Conservation (phyloP, 2,797 vertebrate species). For the Acropternis orthonyx region DNA sequence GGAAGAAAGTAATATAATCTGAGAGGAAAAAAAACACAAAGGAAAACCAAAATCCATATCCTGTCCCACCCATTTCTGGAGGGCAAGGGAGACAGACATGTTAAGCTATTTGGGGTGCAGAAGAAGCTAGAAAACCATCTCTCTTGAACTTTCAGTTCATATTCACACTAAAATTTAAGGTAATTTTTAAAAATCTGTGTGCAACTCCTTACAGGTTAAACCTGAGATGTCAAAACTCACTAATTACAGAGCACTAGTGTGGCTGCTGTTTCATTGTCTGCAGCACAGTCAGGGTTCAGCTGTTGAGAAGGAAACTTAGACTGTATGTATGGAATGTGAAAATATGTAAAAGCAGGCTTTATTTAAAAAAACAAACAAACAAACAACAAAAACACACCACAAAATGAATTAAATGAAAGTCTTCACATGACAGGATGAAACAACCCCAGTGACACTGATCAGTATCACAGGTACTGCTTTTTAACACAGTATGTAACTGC, state of each 20-base stretch:
- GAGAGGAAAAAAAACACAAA: background rate
- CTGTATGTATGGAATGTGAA: rapidly evolving
- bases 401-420: background rate
- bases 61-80: background rate
- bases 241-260: background rate
- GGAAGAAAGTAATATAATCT: background rate
- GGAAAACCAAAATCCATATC: background rate
- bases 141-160: background rate
- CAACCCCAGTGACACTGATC: background rate
- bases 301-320: background rate
- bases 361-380: too few relatives aligned
- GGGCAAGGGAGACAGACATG: background rate
- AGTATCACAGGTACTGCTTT: background rate
- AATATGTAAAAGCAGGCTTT: background rate
- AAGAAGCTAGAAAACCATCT: background rate
- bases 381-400: background rate
- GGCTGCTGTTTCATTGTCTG: background rate
- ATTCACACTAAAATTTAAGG: background rate
- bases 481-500: background rate
- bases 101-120: background rate
- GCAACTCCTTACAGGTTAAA: background rate
- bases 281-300: background rate
- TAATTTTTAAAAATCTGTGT: background rate
- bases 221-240: background rate
- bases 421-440: background rate